phyloP scores from a whole-genome alignment of 2,888 invertebrate species.

The Ichneumon xanthorius region DNA sequence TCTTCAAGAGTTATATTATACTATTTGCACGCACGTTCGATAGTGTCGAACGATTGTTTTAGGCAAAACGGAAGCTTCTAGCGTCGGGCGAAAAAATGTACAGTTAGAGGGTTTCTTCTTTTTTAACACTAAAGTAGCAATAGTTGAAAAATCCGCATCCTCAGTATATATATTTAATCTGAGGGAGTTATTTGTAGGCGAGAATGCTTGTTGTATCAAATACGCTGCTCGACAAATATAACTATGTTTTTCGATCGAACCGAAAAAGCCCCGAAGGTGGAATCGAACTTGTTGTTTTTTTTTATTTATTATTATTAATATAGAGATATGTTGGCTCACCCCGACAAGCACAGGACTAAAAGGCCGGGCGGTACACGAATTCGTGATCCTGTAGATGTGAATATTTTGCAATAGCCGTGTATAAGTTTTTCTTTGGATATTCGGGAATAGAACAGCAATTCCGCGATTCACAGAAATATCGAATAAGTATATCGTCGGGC shows the following conservation, averaged over 20 bases:
- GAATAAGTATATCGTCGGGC: slow-evolving; percentile 9
- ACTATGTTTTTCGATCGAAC: slow-evolving; percentile 20
- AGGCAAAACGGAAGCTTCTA: background rate
- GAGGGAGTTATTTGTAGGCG: slow-evolving; percentile 26
- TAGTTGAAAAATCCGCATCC: slow-evolving; percentile 18
- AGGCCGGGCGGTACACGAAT: slow-evolving; percentile 16
- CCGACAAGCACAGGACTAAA: slow-evolving; percentile 20
- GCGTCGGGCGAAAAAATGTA: slow-evolving; percentile 2
- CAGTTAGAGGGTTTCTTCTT: background rate
- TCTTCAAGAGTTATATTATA: slow-evolving; percentile 64
- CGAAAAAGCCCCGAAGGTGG: slow-evolving; percentile 33
- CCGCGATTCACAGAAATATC: slow-evolving; percentile 3
- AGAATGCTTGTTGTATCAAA: slow-evolving; percentile 22
- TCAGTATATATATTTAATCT: slow-evolving; percentile 27
- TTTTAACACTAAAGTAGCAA: slow-evolving; percentile 29
- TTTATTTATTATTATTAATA: slow-evolving; percentile 3
- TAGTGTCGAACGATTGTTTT: slow-evolving; percentile 51
- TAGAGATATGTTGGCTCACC: slow-evolving; percentile 39
- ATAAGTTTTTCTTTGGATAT: background rate
- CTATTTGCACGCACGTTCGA: slow-evolving; percentile 66
- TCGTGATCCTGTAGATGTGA: slow-evolving; percentile 9
- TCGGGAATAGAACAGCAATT: background rate
- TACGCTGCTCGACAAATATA: slow-evolving; percentile 10
- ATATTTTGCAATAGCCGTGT: slow-evolving; percentile 11
- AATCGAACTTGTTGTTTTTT: slow-evolving; percentile 29